Base-by-base conservation (phyloP, 2,888 invertebrate species). In the Sabatieria punctata region DNA sequence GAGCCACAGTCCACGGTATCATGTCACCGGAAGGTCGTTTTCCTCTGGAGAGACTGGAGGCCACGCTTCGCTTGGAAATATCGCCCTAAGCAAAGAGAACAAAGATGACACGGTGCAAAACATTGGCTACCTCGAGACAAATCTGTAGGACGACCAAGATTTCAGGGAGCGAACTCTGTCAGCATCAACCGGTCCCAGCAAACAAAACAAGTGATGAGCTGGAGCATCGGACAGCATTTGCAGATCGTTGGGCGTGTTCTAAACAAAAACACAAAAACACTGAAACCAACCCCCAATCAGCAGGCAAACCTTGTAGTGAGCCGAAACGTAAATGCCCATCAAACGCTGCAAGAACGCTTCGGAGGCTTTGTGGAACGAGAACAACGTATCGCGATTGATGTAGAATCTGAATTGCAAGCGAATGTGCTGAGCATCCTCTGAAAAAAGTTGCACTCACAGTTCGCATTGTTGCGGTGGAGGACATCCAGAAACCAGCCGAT, bases 141-240 rank as follows among this genome's bases (percentile, higher is more conserved):
- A 76, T 76, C 70, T 93, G 91, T 54, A 93, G 71, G 4, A 89
- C 86, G 55, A 84, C 86, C n/a, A 93, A 72, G 45, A 93, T 80
- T 68, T 93, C 91, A 0, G 95, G 95, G 55, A 95, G 70, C 8
- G 58, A 8, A 8, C 19, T 6, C 22, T 38, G 38, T 33, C n/a
- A n/a, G n/a, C n/a, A n/a, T n/a, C n/a, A 1, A 85, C 77, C 0
- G 95, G 93, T 0, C 84, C 83, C 51, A 95, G 72, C 35, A 99
- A 72, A 55, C 89, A 91, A 71, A 95, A 99, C 47, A 99, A 68
- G 66, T 91, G 85, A 71, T 99, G 97, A 1, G 91, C 91, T 0
- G 97, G 95, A 18, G 97, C 95, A 70, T 99, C 97, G 15, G 93
- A 88, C 72, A 99, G 76, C 76, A 97, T 79, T 72, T 97, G 95